Evolutionary conservation across 2,113 vertebrate genomes (phyloP).

Genomic region (Emydura subglobosa): DNA sequence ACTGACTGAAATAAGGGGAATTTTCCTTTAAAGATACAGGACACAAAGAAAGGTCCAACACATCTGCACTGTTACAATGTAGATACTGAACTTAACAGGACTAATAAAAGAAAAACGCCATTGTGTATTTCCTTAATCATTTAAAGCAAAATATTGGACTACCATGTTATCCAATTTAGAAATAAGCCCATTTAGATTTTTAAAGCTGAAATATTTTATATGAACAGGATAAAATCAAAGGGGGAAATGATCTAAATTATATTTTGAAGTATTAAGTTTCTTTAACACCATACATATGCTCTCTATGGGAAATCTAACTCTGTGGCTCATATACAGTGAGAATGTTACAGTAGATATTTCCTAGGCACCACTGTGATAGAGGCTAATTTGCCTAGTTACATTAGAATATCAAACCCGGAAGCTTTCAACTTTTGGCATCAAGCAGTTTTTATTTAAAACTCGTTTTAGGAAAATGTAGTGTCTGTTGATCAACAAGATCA

Average conservation of each 20-base stretch:
- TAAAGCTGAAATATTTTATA: not conserved
- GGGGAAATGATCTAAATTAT: not conserved
- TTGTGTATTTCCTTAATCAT: not conserved
- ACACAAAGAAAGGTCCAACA: not conserved
- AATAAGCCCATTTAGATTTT: not conserved
- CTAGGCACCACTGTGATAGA: not conserved
- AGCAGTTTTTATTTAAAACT: not conserved
- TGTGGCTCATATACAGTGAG: not conserved
- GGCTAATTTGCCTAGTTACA: slow-evolving; percentile 1
- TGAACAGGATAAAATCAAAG: not conserved
- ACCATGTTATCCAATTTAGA: not conserved
- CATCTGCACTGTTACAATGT: not conserved
- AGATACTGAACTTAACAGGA: not conserved
- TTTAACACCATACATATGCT: not conserved
- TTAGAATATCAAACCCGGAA: not conserved
- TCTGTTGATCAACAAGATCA: not conserved
- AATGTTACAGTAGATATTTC: not conserved
- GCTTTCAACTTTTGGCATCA: not conserved
- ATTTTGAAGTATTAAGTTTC: not conserved
- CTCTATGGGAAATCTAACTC: not conserved
- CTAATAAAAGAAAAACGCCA: not conserved
- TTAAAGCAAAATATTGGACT: not conserved
- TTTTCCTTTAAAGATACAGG: not conserved
- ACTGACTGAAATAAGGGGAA: not conserved
- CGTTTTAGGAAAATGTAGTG: not conserved